phyloP scores from a whole-genome alignment of 2,888 invertebrate species.

The Dendrolimus houi region DNA sequence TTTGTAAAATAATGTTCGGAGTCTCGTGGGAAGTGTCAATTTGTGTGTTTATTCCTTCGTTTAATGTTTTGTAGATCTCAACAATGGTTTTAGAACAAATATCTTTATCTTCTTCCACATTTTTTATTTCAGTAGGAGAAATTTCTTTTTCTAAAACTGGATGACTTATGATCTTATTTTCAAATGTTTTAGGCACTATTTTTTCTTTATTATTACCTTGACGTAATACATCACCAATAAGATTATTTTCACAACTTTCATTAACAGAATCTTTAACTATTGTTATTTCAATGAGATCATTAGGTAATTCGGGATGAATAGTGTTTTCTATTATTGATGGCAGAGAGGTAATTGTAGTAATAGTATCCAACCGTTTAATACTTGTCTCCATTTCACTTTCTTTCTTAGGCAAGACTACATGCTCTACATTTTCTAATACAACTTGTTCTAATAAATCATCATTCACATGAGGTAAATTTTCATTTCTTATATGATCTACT shows the following conservation, averaged over 20 bases:
- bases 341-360: slow-evolving; percentile 10
- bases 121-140: too few relatives aligned
- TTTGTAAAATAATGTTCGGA: too few relatives aligned
- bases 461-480: slow-evolving; percentile 8
- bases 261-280: background rate
- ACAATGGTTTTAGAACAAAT: too few relatives aligned
- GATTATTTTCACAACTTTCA: background rate
- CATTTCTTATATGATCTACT: slow-evolving; percentile 48
- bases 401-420: slow-evolving; percentile 28
- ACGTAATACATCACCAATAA: background rate
- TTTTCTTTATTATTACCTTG: background rate
- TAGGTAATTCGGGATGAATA: slow-evolving; percentile 8
- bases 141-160: background rate
- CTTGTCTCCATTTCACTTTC: slow-evolving; percentile 16
- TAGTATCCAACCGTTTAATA: slow-evolving; percentile 16
- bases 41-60: too few relatives aligned
- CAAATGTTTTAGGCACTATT: background rate
- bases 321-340: background rate
- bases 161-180: background rate
- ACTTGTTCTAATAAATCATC: slow-evolving; percentile 6
- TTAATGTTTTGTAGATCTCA: too few relatives aligned
- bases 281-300: slow-evolving; percentile 20
- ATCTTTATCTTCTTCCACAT: too few relatives aligned
- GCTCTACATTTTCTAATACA: slow-evolving; percentile 18
- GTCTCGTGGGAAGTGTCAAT: too few relatives aligned